A percentile compares a stretch with the other conserved stretches of the same genome.
These are phyloP conservation scores for Ophraella communa DNA, from an alignment of 2,888 invertebrate species.

Conservation along the genomic window DNA sequence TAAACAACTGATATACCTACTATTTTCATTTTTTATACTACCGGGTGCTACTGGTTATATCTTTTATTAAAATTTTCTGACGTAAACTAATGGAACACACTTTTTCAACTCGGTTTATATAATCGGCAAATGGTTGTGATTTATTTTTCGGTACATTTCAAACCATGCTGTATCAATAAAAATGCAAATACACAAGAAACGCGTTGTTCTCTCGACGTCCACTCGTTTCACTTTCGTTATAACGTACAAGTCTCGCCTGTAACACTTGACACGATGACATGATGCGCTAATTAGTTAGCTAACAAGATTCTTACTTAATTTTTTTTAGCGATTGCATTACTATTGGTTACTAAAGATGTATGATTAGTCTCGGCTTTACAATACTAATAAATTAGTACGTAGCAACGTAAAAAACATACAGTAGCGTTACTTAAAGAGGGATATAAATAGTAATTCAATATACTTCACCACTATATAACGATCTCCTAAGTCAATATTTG, in stretches of 20 bases:
- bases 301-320: conserved; percentile 7
- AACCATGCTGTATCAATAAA: background rate
- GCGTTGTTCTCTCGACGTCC: background rate
- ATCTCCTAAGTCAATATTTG: no score
- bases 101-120: background rate
- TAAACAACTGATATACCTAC: no score
- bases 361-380: conserved; percentile 4
- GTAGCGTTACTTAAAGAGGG: background rate
- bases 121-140: background rate
- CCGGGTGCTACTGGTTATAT: no score
- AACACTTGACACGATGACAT: conserved; percentile 11
- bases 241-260: background rate
- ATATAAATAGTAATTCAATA: no score
- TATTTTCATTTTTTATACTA: no score
- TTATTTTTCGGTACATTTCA: background rate
- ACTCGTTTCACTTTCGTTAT: background rate
- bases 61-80: background rate
- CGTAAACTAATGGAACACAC: background rate
- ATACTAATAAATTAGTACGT: background rate
- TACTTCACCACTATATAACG: no score
- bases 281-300: conserved; percentile 9
- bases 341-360: background rate
- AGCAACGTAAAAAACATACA: background rate
- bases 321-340: background rate
- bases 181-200: background rate